phyloP scores from a whole-genome alignment of 2,888 invertebrate genomes.

The Buathra laborator region DNA sequence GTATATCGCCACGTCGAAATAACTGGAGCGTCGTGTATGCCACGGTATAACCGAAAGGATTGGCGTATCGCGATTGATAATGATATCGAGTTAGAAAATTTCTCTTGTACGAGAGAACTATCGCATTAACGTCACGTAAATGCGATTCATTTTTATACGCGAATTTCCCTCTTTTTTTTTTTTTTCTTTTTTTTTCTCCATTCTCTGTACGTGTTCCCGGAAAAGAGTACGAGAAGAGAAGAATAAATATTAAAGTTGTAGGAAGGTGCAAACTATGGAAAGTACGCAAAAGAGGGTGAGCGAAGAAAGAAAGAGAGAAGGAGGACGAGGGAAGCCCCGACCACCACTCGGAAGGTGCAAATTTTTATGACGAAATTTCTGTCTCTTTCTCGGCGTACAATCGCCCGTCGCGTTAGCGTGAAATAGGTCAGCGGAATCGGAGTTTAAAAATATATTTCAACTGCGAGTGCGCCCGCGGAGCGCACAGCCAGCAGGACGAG shows the following conservation, averaged over 20 bases:
- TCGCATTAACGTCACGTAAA: constrained; percentile 9
- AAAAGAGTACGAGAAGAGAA: background rate
- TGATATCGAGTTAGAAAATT: constrained; percentile 27
- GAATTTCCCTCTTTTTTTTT: background rate
- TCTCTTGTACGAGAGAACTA: background rate
- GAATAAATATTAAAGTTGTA: constrained; percentile 30
- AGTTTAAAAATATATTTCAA: constrained; percentile 64
- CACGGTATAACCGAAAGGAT: constrained; percentile 52
- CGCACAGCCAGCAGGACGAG: constrained; percentile 70
- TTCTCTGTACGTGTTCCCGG: background rate
- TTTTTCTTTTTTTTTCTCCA: background rate
- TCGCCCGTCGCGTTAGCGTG: constrained; percentile 38
- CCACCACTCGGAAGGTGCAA: constrained; percentile 43
- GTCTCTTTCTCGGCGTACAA: constrained; percentile 17
- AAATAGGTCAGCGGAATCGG: constrained; percentile 67
- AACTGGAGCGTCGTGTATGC: constrained; percentile 57
- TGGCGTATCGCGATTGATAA: constrained; percentile 63
- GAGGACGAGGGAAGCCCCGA: background rate
- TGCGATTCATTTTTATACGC: background rate
- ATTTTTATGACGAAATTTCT: constrained; percentile 58
- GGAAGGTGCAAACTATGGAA: constrained; percentile 27
- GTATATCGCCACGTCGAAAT: constrained; percentile 50
- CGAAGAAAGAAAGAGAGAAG: background rate
- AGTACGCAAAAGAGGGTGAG: background rate
- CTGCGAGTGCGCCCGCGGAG: constrained; percentile 69